A percentile compares a stretch with the other conserved stretches of the same genome.
These are phyloP conservation scores for Lacanobia oleracea DNA, from an alignment of 2,888 invertebrate species.

Conservation along the genomic window DNA sequence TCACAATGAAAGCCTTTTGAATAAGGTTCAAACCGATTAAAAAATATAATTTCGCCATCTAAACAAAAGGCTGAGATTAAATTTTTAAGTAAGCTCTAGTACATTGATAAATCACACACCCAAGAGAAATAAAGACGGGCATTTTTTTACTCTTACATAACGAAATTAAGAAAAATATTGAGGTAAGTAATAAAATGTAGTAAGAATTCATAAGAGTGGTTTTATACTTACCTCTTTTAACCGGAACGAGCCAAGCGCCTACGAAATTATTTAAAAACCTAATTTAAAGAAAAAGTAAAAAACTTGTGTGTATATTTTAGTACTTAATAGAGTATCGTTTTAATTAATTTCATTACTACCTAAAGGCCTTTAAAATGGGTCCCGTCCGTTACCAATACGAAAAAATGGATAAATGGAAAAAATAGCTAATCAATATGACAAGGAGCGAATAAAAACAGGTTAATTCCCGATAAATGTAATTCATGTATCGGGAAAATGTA, in stretches of 20 bases:
- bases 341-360: constrained; percentile 1
- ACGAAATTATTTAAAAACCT: constrained; percentile 24
- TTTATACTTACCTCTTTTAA: constrained; percentile 12
- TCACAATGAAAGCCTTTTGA: constrained; percentile 26
- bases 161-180: constrained; percentile 40
- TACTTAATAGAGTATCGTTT: constrained; percentile 14
- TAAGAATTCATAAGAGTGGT: constrained; percentile 24
- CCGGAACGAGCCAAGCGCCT: not conserved
- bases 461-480: too few species aligned
- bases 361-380: not conserved
- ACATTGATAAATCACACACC: constrained; percentile 35
- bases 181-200: constrained; percentile 20
- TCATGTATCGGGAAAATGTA: not conserved
- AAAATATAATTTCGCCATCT: constrained; percentile 29
- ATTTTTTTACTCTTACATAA: constrained; percentile 19
- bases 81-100: constrained; percentile 27
- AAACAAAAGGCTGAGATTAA: constrained; percentile 35
- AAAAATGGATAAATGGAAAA: not conserved
- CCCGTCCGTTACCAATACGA: not conserved
- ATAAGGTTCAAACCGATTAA: constrained; percentile 13
- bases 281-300: not conserved
- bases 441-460: not conserved
- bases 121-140: constrained; percentile 30
- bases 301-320: constrained; percentile 4
- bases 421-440: not conserved